Conservation (phyloP, 2,888 invertebrate species). For the Temnothorax ravouxi region DNA sequence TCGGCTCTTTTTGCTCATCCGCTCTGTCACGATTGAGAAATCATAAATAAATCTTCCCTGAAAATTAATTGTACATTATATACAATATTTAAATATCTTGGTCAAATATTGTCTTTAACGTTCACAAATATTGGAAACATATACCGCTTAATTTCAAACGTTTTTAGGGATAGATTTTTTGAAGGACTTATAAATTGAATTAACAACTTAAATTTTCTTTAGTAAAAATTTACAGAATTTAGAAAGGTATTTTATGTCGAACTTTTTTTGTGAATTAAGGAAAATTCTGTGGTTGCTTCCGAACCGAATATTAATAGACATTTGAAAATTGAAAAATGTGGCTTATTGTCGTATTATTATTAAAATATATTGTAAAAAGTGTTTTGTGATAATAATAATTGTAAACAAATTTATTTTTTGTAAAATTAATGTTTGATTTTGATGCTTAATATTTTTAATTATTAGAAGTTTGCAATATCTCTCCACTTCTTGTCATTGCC, state of each 20-base stretch:
- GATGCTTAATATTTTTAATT: neutral
- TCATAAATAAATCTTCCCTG: neutral
- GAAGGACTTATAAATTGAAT: neutral
- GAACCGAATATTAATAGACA: neutral
- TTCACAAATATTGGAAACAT: neutral
- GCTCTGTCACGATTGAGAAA: neutral
- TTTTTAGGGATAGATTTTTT: neutral
- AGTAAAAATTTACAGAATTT: neutral
- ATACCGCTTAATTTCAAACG: neutral
- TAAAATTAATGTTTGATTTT: neutral
- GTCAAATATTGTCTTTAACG: neutral
- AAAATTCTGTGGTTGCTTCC: neutral
- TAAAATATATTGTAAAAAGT: neutral
- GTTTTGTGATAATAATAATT: neutral
- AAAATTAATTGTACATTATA: neutral
- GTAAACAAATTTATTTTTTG: neutral
- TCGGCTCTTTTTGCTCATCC: slow-evolving; percentile 32
- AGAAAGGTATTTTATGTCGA: neutral
- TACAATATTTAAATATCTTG: neutral
- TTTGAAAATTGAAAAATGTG: neutral
- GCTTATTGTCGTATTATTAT: neutral
- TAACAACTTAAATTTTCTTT: neutral
- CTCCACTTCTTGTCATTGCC: slow-evolving; percentile 22
- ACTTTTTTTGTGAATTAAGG: neutral
- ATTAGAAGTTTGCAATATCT: slow-evolving; percentile 8